phyloP scores from a whole-genome alignment of 2,797 vertebrate species.

The Neopelma chrysocephalum region DNA sequence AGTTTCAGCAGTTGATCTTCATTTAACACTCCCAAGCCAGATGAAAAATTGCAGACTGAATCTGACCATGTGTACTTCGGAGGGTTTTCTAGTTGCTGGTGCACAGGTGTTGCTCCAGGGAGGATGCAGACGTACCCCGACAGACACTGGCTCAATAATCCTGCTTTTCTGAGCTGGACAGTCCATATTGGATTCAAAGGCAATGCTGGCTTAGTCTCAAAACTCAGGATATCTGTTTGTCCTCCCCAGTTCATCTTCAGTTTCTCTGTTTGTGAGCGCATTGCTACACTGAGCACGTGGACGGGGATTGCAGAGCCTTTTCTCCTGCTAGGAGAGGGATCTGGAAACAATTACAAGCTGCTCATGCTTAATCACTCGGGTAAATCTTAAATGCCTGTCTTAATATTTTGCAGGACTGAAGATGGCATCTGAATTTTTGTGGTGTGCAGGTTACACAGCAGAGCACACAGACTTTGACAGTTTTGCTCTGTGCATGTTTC shows the following conservation, averaged over 20 bases:
- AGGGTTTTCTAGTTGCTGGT: neutral
- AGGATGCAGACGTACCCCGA: neutral
- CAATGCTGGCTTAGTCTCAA: neutral
- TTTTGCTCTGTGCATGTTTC: neutral
- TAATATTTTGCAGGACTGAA: constrained; percentile 58
- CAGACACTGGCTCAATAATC: neutral
- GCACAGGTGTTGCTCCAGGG: constrained; percentile 14
- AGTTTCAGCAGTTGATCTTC: constrained; percentile 24
- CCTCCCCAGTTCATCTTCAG: neutral
- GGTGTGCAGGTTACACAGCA: constrained; percentile 4
- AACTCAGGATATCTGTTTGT: neutral
- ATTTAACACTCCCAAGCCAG: neutral
- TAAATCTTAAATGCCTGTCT: constrained; percentile 60
- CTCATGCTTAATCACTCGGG: constrained; percentile 44
- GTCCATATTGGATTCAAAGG: neutral
- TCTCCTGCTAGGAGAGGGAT: constrained; percentile 35
- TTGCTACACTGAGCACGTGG: constrained; percentile 12
- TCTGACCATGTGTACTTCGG: neutral
- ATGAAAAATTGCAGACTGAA: constrained; percentile 37
- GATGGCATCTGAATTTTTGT: constrained; percentile 53
- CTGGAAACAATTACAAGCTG: constrained; percentile 65
- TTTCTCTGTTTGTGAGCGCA: neutral
- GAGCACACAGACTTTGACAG: neutral
- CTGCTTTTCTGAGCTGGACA: neutral
- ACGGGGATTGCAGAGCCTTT: constrained; percentile 1